phyloP scores from a whole-genome alignment of 2,888 invertebrate genomes.

The Troilus luridus region DNA sequence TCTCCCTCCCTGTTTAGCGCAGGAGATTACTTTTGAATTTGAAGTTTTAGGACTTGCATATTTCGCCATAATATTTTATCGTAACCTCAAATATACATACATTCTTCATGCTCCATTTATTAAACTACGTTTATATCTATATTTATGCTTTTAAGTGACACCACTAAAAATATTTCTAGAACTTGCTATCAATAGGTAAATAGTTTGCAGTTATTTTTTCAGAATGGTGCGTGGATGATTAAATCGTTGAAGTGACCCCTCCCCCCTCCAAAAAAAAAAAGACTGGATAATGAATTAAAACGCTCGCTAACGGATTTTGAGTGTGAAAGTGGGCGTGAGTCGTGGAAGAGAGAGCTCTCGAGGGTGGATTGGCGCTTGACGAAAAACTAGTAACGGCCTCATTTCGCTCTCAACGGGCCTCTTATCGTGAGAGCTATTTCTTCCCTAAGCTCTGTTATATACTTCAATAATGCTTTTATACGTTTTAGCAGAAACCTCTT shows the following conservation, averaged over 20 bases:
- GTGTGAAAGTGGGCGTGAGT: background rate
- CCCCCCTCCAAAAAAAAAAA: background rate
- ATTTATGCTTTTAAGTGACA: too few species aligned
- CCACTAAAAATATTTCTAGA: too few species aligned
- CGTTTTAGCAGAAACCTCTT: background rate
- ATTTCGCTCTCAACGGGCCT: conserved; percentile 36
- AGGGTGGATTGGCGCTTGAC: conserved; percentile 49
- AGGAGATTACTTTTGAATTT: too few species aligned
- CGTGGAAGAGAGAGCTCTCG: conserved; percentile 31
- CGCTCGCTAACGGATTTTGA: background rate
- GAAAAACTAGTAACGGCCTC: conserved; percentile 50
- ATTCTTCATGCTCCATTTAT: too few species aligned
- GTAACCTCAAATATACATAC: too few species aligned
- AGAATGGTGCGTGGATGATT: background rate
- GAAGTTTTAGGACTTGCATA: too few species aligned
- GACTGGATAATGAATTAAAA: conserved; percentile 23
- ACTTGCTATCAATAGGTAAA: too few species aligned
- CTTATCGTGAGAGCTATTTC: conserved; percentile 44
- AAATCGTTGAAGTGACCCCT: background rate
- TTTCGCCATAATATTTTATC: too few species aligned
- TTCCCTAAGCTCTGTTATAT: conserved; percentile 23
- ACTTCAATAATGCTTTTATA: conserved; percentile 33
- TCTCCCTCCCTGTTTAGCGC: too few species aligned
- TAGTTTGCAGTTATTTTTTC: background rate
- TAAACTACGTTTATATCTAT: too few species aligned